Conservation (phyloP, 1,140 invertebrate species). For the Mesaphorura yosii region DNA sequence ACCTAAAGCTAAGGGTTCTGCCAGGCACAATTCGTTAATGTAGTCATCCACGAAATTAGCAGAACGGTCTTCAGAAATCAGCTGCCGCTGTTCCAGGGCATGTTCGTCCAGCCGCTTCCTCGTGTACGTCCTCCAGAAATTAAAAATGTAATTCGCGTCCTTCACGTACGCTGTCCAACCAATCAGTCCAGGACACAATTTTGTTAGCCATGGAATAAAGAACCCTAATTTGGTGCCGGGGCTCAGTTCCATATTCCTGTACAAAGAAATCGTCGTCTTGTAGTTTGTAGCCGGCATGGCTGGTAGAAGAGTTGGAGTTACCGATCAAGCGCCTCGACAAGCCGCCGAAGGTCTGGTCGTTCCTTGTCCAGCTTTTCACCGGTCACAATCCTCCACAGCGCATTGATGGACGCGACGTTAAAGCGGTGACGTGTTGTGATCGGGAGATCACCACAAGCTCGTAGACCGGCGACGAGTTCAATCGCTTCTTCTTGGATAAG, state of each 20-base stretch:
- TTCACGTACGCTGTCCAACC: slow-evolving; percentile 20
- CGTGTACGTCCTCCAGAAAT: slow-evolving; percentile 21
- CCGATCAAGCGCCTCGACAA: slow-evolving; percentile 14
- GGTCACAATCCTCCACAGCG: slow-evolving; percentile 19
- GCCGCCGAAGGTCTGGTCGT: slow-evolving; percentile 6
- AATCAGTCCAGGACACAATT: slow-evolving; percentile 7
- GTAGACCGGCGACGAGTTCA: background rate
- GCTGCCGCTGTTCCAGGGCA: no score
- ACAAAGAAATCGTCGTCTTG: no score
- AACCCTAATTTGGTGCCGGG: slow-evolving; percentile 13
- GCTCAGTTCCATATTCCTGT: slow-evolving; percentile 26
- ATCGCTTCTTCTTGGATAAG: slow-evolving; percentile 8
- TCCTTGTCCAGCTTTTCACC: slow-evolving; percentile 12
- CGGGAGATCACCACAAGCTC: background rate
- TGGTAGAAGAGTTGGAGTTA: background rate
- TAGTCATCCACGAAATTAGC: slow-evolving; percentile 20
- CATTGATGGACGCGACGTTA: slow-evolving; percentile 21
- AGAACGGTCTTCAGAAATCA: no score
- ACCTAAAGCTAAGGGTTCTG: no score
- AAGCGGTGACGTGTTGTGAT: slow-evolving; percentile 16
- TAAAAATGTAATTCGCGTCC: slow-evolving; percentile 22
- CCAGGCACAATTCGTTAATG: no score
- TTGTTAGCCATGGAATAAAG: slow-evolving; percentile 24
- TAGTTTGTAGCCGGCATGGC: no score
- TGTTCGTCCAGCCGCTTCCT: slow-evolving; percentile 4